These are phyloP conservation scores for Quadroppia sp. DNA, from an alignment of 2,888 invertebrate genomes.

Conservation along the genomic window DNA sequence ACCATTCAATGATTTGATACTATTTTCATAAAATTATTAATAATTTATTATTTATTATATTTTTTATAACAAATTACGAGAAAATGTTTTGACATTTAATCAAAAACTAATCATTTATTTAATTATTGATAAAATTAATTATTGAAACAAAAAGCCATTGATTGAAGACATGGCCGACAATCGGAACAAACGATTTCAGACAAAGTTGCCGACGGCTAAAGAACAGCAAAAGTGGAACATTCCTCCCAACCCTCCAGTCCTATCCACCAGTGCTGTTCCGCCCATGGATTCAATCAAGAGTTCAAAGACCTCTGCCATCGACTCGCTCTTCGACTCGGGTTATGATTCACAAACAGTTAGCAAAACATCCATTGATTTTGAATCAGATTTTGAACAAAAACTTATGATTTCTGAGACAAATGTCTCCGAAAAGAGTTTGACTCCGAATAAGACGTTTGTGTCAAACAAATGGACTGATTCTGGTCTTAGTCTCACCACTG, in stretches of 20 bases:
- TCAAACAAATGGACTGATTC: conserved; percentile 36
- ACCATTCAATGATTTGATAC: not conserved
- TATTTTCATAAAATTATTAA: not conserved
- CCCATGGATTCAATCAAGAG: not conserved
- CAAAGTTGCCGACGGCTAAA: not conserved
- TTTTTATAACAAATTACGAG: not conserved
- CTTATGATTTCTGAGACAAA: not conserved
- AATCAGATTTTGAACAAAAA: not conserved
- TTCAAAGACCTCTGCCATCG: conserved; percentile 16
- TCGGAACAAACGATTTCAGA: not conserved
- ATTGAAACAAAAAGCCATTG: not conserved
- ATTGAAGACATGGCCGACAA: not conserved
- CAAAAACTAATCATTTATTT: too few species aligned
- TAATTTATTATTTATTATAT: not conserved
- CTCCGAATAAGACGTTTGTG: not conserved
- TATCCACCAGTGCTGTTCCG: not conserved
- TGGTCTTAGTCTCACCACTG: conserved; percentile 35
- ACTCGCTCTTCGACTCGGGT: conserved; percentile 39
- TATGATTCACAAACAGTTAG: conserved; percentile 38
- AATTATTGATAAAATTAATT: too few species aligned
- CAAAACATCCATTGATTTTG: conserved; percentile 37
- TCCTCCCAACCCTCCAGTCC: not conserved
- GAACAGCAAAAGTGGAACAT: conserved; percentile 1
- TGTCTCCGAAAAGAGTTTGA: not conserved
- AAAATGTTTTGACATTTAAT: conserved; percentile 15